Evolutionary conservation across 1,140 invertebrate species (phyloP).

Genomic region (Drosophila mayri): DNA sequence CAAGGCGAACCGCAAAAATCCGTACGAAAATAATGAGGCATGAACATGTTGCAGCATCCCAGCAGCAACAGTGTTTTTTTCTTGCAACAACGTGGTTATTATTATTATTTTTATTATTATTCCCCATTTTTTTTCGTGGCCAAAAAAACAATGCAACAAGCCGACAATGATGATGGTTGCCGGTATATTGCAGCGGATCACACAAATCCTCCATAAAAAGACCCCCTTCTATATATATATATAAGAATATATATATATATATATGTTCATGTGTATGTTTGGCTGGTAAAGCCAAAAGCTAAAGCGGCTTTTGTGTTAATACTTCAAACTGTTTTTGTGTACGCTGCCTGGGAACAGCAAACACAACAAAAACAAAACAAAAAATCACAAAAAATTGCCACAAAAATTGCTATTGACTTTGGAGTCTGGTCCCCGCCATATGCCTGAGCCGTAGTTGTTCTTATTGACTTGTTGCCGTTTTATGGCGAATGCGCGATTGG

Average conservation of each 20-base stretch:
- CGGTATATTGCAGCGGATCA: slow-evolving; percentile 79
- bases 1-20: slow-evolving; percentile 80
- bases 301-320: slow-evolving; percentile 83
- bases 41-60: slow-evolving; percentile 74
- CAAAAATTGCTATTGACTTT: slow-evolving; percentile 76
- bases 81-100: slow-evolving; percentile 60
- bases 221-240: slow-evolving; percentile 26
- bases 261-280: slow-evolving; percentile 12
- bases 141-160: slow-evolving; percentile 73
- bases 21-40: slow-evolving; percentile 83
- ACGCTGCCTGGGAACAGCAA: slow-evolving; percentile 39
- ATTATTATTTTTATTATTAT: slow-evolving; percentile 78
- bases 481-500: slow-evolving; percentile 74
- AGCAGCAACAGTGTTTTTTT: slow-evolving; percentile 37
- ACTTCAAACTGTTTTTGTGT: slow-evolving; percentile 65
- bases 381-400: slow-evolving; percentile 69
- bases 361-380: slow-evolving; percentile 3
- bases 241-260: slow-evolving; percentile 11
- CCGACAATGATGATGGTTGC: slow-evolving; percentile 57
- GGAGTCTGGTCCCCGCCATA: slow-evolving; percentile 39
- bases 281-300: slow-evolving; percentile 65
- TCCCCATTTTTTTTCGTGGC: slow-evolving; percentile 39
- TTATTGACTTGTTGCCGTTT: slow-evolving; percentile 81
- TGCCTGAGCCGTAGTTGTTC: slow-evolving; percentile 57
- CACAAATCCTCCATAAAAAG: slow-evolving; percentile 83